phyloP scores from a whole-genome alignment of 2,888 invertebrate genomes.

The Hermaeophaga mercurialis region DNA sequence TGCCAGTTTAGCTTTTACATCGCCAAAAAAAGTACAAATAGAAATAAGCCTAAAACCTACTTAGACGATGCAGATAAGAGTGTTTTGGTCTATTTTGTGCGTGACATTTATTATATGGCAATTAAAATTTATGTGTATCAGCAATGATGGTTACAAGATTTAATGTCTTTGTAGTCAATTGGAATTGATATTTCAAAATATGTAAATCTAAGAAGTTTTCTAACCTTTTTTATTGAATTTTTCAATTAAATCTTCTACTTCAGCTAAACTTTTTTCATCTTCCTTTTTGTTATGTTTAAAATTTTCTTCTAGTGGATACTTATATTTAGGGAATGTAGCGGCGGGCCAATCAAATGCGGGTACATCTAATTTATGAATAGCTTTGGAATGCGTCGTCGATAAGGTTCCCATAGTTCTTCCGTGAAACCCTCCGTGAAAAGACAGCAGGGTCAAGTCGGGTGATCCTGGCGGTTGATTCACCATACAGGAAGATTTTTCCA shows the following conservation, averaged over 20 bases:
- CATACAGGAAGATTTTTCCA: conserved; percentile 85
- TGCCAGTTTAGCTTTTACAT: no score
- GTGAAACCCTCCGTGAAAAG: conserved; percentile 91
- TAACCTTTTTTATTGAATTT: conserved; percentile 69
- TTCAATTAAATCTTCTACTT: conserved; percentile 76
- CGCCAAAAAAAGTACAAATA: no score
- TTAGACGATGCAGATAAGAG: no score
- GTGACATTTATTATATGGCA: no score
- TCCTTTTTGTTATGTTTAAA: conserved; percentile 78
- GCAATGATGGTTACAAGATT: no score
- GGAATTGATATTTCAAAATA: no score
- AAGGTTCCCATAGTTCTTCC: conserved; percentile 90
- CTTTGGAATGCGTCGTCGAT: conserved; percentile 91
- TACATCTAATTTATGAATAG: conserved; percentile 93
- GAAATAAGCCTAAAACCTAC: no score
- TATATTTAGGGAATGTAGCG: conserved; percentile 87
- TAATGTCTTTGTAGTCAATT: no score
- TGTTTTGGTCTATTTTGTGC: no score
- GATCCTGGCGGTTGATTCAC: conserved; percentile 85
- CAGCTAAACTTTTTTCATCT: conserved; percentile 73
- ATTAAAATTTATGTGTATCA: no score
- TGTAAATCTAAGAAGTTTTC: no score
- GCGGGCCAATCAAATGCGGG: conserved; percentile 97
- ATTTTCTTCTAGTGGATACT: conserved; percentile 88
- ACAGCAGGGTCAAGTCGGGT: conserved; percentile 80